Evolutionary conservation across 2,113 vertebrate genomes (phyloP).

Genomic region (Pogonocichla stellata): DNA sequence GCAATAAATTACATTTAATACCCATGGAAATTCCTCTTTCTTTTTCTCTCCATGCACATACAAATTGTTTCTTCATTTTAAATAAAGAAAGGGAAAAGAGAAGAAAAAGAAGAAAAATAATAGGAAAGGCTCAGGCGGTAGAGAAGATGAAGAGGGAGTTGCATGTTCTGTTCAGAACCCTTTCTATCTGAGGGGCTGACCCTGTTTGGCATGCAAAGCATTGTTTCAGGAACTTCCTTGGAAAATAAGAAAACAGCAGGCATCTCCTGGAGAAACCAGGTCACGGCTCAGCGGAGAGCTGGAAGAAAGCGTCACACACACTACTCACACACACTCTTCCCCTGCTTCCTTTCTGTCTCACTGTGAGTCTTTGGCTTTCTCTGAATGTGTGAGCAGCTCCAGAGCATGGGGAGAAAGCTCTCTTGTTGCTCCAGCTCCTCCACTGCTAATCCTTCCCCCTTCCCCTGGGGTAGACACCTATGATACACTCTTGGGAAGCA

Average conservation of each 20-base stretch:
- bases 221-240: constrained; percentile 38
- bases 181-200: neutral
- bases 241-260: constrained; percentile 44
- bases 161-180: neutral
- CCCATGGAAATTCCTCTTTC: neutral
- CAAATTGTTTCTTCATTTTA: neutral
- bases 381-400: neutral
- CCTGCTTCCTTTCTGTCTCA: neutral
- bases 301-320: neutral
- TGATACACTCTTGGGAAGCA: neutral
- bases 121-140: neutral
- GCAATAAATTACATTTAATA: neutral
- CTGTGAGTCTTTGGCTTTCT: neutral
- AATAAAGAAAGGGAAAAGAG: neutral
- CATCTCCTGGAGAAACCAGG: constrained; percentile 38
- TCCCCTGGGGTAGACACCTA: neutral
- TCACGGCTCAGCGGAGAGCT: constrained; percentile 21
- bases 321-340: neutral
- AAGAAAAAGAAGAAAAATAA: neutral
- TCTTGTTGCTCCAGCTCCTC: neutral
- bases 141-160: neutral
- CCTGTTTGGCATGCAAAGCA: constrained; percentile 31
- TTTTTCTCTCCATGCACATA: neutral
- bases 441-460: neutral
- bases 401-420: neutral